Percentiles rank a stretch among this genome's conserved stretches.
Conservation (phyloP, 2,888 invertebrate genomes). For the Nasonia oneida region DNA sequence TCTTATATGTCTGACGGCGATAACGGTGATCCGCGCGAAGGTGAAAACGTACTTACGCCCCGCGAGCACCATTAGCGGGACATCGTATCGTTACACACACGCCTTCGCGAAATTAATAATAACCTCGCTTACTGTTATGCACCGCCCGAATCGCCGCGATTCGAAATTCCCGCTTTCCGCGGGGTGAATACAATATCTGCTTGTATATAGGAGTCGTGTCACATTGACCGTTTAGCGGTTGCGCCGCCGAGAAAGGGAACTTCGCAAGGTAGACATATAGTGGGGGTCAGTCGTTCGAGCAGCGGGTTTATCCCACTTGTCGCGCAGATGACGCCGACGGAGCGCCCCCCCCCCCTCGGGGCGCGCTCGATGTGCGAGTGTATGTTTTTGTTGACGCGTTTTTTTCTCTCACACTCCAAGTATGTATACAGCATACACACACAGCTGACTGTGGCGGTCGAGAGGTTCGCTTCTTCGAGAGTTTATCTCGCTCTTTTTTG, state of each 20-base stretch:
- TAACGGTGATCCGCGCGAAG: slow-evolving; percentile 35
- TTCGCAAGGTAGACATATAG: slow-evolving; percentile 10
- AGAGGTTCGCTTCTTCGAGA: not conserved
- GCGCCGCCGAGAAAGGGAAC: not conserved
- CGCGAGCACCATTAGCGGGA: not conserved
- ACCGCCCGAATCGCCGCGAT: not conserved
- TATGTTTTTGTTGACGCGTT: slow-evolving; percentile 3
- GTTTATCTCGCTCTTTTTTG: not conserved
- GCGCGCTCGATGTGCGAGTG: not conserved
- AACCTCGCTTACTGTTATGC: not conserved
- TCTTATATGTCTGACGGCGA: slow-evolving; percentile 22
- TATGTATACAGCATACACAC: not conserved
- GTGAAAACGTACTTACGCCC: not conserved
- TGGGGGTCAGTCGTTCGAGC: slow-evolving; percentile 11
- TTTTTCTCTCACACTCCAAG: not conserved
- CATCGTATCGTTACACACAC: not conserved
- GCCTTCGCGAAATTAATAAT: not conserved
- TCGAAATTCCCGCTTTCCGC: not conserved
- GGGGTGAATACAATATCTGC: not conserved
- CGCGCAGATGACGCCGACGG: not conserved
- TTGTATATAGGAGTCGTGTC: not conserved
- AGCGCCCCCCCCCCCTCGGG: not conserved
- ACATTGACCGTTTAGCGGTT: slow-evolving; percentile 6
- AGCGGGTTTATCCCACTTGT: slow-evolving; percentile 13
- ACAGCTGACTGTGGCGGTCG: not conserved